Percentiles rank a stretch among this genome's conserved stretches.
Evolutionary conservation across 2,113 vertebrate species (phyloP).

Genomic region (Gallinago undulata): DNA sequence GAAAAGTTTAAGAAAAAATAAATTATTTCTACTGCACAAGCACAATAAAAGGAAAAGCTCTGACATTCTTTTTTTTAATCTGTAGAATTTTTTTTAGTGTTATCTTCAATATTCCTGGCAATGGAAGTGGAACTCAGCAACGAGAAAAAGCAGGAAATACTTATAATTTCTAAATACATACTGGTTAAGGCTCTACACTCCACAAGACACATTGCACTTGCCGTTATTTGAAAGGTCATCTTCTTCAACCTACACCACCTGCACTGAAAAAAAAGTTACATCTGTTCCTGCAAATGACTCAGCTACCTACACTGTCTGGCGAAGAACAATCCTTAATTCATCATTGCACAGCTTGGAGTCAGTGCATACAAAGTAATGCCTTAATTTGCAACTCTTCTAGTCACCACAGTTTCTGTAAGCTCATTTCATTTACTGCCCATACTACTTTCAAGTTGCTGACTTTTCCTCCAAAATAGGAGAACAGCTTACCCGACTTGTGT

Average conservation of each 20-base stretch:
- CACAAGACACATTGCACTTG: neutral
- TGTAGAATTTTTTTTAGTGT: neutral
- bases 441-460: conserved; percentile 25
- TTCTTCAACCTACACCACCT: neutral
- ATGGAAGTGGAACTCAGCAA: neutral
- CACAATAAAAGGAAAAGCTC: neutral
- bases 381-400: conserved; percentile 63
- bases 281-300: conserved; percentile 41
- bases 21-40: neutral
- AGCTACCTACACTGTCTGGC: neutral
- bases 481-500: conserved; percentile 79
- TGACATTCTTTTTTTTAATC: neutral
- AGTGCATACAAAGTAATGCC: conserved; percentile 8
- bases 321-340: conserved; percentile 47
- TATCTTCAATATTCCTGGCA: neutral
- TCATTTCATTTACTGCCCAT: conserved; percentile 39
- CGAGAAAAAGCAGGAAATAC: neutral
- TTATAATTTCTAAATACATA: neutral
- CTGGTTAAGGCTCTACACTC: neutral
- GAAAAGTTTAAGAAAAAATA: neutral
- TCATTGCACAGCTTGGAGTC: conserved; percentile 38
- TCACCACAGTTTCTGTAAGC: conserved; percentile 24
- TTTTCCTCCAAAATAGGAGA: conserved; percentile 11
- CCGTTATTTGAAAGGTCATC: neutral
- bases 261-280: conserved; percentile 27